Conservation (phyloP, 2,888 invertebrate genomes). For the Synergus laeviventris region DNA sequence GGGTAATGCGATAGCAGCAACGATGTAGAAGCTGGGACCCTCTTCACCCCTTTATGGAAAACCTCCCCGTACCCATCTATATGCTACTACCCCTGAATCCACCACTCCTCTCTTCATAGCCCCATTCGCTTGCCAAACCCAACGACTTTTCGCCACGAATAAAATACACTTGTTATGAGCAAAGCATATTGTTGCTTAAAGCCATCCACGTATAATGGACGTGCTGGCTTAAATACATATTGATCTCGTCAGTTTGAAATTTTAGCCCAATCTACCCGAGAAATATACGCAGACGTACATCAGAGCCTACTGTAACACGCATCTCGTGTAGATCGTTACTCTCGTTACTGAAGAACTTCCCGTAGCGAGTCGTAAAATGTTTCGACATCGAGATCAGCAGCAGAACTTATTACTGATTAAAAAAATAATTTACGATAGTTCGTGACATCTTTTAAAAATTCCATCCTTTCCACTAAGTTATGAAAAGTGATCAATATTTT, state of each 20-base stretch:
- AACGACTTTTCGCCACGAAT: constrained; percentile 37
- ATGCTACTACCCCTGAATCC: constrained; percentile 43
- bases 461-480: too few species aligned
- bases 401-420: neutral
- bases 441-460: neutral
- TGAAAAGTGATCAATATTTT: too few species aligned
- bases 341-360: constrained; percentile 56
- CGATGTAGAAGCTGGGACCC: constrained; percentile 41
- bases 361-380: neutral
- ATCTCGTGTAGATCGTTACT: constrained; percentile 41
- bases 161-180: constrained; percentile 54
- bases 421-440: neutral
- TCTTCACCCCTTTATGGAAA: constrained; percentile 20
- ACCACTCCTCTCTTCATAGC: constrained; percentile 39
- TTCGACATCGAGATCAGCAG: neutral
- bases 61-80: constrained; percentile 42
- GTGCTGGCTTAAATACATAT: constrained; percentile 57
- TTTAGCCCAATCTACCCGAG: constrained; percentile 54
- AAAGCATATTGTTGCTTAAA: constrained; percentile 52
- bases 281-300: constrained; percentile 40
- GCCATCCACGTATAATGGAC: constrained; percentile 57
- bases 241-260: constrained; percentile 58
- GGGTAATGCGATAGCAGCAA: constrained; percentile 62
- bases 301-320: neutral
- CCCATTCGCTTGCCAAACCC: neutral